phyloP scores from a whole-genome alignment of 1,140 invertebrate genomes.

The Drosophila kohkoa region DNA sequence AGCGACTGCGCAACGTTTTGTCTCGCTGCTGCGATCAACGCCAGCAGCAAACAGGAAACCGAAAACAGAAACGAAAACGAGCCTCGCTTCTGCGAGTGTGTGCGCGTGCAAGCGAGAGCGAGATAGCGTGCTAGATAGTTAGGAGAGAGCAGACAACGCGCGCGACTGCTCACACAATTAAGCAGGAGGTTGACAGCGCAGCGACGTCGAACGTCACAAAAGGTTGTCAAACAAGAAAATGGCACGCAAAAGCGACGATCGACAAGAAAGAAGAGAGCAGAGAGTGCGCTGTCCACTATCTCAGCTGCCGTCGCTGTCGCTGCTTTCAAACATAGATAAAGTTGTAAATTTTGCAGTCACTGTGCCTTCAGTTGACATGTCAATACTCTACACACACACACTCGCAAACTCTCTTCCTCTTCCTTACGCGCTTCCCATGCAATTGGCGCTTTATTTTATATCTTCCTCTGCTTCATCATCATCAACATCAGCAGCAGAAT shows the following conservation, averaged over 20 bases:
- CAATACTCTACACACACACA: slow-evolving; percentile 64
- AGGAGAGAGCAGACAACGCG: slow-evolving; percentile 22
- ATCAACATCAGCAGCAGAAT: slow-evolving; percentile 42
- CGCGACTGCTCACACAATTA: slow-evolving; percentile 52
- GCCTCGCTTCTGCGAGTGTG: background rate
- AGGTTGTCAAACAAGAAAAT: slow-evolving; percentile 81
- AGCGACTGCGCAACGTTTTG: slow-evolving; percentile 69
- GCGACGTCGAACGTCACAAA: slow-evolving; percentile 42
- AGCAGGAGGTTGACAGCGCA: slow-evolving; percentile 49
- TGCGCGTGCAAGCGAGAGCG: slow-evolving; percentile 9
- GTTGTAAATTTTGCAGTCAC: slow-evolving; percentile 76
- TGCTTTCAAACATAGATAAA: slow-evolving; percentile 74
- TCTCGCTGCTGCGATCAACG: slow-evolving; percentile 66
- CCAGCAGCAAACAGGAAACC: slow-evolving; percentile 71
- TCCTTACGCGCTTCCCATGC: slow-evolving; percentile 55
- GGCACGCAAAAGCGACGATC: slow-evolving; percentile 53
- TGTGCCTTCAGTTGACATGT: slow-evolving; percentile 71
- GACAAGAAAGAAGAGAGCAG: slow-evolving; percentile 4
- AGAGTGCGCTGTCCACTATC: slow-evolving; percentile 38
- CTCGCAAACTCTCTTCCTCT: slow-evolving; percentile 20
- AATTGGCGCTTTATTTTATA: slow-evolving; percentile 72
- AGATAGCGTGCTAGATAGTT: slow-evolving; percentile 26
- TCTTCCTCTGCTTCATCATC: slow-evolving; percentile 74
- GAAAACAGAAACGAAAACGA: slow-evolving; percentile 44
- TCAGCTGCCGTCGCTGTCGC: slow-evolving; percentile 21